phyloP scores from a whole-genome alignment of 2,113 vertebrate genomes.

The Laticauda colubrina region DNA sequence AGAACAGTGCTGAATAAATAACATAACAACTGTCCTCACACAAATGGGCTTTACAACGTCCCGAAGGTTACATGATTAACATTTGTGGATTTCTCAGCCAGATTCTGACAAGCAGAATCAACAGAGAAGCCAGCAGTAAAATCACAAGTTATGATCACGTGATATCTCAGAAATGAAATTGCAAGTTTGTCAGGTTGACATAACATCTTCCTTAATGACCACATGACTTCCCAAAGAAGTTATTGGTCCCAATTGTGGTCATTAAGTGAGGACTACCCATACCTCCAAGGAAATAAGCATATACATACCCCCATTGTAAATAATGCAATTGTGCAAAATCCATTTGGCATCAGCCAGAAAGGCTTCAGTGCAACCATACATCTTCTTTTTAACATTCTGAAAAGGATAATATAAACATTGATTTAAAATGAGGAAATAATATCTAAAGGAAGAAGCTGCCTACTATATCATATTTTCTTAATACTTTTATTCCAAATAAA shows the following conservation, averaged over 20 bases:
- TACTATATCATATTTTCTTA: background rate
- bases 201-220: background rate
- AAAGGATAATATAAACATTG: constrained; percentile 17
- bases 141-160: background rate
- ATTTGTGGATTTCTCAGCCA: background rate
- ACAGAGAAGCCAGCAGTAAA: background rate
- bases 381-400: constrained; percentile 98
- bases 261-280: background rate
- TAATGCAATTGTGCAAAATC: constrained; percentile 99
- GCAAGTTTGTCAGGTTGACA: background rate
- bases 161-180: background rate
- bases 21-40: background rate
- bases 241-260: background rate
- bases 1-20: background rate
- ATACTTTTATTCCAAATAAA: background rate
- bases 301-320: constrained; percentile 94
- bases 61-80: background rate
- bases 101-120: background rate
- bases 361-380: constrained; percentile 98
- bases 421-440: constrained; percentile 5
- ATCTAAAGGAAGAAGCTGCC: background rate
- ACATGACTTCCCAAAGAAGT: background rate
- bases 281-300: accelerated
- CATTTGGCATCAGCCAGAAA: constrained; percentile 98
- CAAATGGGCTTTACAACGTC: background rate